These are phyloP conservation scores for Paramuricea clavata DNA, from an alignment of 92 coral and sea anemone species.

Conservation along the genomic window DNA sequence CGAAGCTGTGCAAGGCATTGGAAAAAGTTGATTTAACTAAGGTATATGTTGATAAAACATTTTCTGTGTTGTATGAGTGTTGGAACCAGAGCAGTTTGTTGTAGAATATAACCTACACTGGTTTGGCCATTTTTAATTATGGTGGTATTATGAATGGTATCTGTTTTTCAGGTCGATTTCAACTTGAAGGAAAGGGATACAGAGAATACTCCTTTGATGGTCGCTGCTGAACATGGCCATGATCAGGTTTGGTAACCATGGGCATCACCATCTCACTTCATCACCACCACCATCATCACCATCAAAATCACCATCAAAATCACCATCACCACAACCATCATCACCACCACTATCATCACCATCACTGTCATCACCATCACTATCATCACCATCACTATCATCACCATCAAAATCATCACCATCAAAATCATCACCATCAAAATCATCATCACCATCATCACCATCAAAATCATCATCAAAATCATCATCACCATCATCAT, in stretches of 20 bases:
- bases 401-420: neutral
- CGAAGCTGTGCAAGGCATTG: slow-evolving; percentile 17
- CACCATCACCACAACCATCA: neutral
- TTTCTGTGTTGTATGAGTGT: too few relatives aligned
- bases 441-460: neutral
- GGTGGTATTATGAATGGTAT: too few relatives aligned
- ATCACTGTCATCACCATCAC: neutral
- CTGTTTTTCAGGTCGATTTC: slow-evolving; percentile 29
- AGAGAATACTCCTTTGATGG: slow-evolving; percentile 26
- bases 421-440: neutral
- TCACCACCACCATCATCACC: neutral
- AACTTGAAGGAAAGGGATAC: slow-evolving; percentile 24
- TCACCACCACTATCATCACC: neutral
- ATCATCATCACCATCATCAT: neutral
- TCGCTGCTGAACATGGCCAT: slow-evolving; percentile 41
- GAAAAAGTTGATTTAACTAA: slow-evolving; percentile 36
- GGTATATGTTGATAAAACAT: too few relatives aligned
- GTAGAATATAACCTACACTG: neutral
- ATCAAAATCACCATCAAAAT: neutral
- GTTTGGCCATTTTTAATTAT: too few relatives aligned
- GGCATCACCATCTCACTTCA: neutral
- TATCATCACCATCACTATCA: neutral
- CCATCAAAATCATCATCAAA: neutral
- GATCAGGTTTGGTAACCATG: neutral
- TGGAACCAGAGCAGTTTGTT: too few relatives aligned